Evolutionary conservation across 2,888 invertebrate species (phyloP), one percentile per base, ranked within the genome.

Genomic region (Nomada hirtipes): DNA sequence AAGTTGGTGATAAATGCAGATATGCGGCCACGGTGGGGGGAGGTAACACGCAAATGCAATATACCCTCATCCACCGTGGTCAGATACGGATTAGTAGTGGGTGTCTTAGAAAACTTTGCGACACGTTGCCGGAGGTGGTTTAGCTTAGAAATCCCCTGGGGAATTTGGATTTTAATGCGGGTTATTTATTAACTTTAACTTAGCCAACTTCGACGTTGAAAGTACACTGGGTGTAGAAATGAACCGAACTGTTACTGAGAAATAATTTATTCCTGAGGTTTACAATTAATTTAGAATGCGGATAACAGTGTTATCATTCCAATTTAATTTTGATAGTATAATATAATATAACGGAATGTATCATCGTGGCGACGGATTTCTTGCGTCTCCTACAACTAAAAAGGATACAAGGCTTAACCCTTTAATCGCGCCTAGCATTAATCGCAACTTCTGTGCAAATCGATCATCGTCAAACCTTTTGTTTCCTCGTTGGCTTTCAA

Each of bases 1-100:
- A 90, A 88, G 71, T 89, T 77, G 83, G 80, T 85, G 88, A 90
- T 91, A 89, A 89, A 91, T 90, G 90, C 86, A 86, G 88, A 90
- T 89, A 85, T 76, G 83, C 79, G 76, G 68, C 76, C 61, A 69
- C 70, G 70, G 69, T 75, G 61, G 79, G 76, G 78, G 78, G 77
- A 76, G 84, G 80, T 80, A 87, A 90, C 90, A 90, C 84, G 90
- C 84, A 88, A 90, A 91, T 61, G 91, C 89, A 86, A 87, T 89
- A 89, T 84, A 86, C 79, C 75, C 76, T 82, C 52, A 53, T 82
- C 71, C 53, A 20, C 55, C 29, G 52, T 47, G 63, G 42, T 10
- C 57, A 57, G 68, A n/a, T 42, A 53, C 7, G 79, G 69, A 76
- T 73, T 76, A 59, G 74, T 55, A 13, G 2, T 29, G 68, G 50